Conservation (phyloP, 2,113 vertebrate species). For the Sander lucioperca region DNA sequence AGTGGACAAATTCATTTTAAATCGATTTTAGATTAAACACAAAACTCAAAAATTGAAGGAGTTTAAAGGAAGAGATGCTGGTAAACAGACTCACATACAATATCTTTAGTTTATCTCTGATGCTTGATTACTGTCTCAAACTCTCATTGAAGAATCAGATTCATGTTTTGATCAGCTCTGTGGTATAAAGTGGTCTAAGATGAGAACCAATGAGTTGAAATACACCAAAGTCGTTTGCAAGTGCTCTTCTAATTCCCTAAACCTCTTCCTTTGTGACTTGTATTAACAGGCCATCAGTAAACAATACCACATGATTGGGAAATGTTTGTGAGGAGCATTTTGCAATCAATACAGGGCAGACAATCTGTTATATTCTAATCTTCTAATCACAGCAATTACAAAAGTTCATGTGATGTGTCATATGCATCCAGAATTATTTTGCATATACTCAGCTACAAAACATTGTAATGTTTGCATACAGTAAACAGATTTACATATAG, state of each 20-base stretch:
- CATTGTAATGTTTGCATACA: background rate
- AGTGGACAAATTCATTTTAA: too few relatives aligned
- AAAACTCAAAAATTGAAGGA: too few relatives aligned
- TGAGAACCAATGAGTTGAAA: background rate
- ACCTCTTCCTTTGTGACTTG: background rate
- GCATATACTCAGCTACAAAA: background rate
- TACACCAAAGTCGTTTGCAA: background rate
- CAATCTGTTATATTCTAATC: background rate
- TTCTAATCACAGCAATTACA: conserved; percentile 19
- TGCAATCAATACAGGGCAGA: conserved; percentile 1
- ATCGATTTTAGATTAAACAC: too few relatives aligned
- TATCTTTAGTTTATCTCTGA: background rate
- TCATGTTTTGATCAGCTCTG: too few relatives aligned
- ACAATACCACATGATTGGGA: background rate
- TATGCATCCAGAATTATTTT: background rate
- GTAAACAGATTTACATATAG: background rate
- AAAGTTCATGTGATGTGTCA: background rate
- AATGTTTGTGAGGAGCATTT: background rate
- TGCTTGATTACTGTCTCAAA: background rate
- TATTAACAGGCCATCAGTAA: background rate
- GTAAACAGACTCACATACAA: background rate
- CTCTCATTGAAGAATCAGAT: background rate
- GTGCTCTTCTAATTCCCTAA: background rate
- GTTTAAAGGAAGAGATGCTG: too few relatives aligned
- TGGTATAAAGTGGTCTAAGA: background rate